A percentile compares a stretch with the other conserved stretches of the same genome.
Conservation (phyloP, 2,888 invertebrate genomes). For the Synanthedon vespiformis region DNA sequence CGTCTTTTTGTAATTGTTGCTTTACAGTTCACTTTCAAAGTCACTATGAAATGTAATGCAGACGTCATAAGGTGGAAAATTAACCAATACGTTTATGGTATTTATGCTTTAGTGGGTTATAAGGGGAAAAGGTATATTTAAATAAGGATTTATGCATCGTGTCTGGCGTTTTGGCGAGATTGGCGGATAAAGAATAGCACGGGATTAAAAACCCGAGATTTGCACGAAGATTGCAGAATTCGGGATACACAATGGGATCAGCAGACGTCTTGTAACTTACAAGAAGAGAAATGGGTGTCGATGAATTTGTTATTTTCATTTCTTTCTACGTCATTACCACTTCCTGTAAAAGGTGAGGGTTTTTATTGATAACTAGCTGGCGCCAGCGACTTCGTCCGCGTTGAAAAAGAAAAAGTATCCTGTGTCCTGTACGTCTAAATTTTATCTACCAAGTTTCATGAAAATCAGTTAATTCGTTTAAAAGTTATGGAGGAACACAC, state of each 20-base stretch:
- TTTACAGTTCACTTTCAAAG: background rate
- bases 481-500: no score
- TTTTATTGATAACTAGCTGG: no score
- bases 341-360: no score
- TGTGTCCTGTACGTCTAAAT: no score
- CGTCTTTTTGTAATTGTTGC: no score
- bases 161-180: constrained; percentile 68
- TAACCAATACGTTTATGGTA: constrained; percentile 7
- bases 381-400: no score
- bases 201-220: constrained; percentile 46
- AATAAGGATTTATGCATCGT: constrained; percentile 69
- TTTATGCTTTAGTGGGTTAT: constrained; percentile 21
- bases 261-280: background rate
- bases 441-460: no score
- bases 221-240: constrained; percentile 34
- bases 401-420: no score
- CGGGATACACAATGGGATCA: constrained; percentile 17
- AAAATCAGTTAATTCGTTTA: no score
- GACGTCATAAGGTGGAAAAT: constrained; percentile 18
- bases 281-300: background rate
- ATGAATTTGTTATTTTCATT: no score
- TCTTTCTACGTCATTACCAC: no score
- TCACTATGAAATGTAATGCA: constrained; percentile 19
- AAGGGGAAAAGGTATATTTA: constrained; percentile 51
- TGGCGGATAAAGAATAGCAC: constrained; percentile 55